These are phyloP conservation scores for Mayetiola destructor DNA, from an alignment of 2,888 invertebrate species.

Conservation along the genomic window DNA sequence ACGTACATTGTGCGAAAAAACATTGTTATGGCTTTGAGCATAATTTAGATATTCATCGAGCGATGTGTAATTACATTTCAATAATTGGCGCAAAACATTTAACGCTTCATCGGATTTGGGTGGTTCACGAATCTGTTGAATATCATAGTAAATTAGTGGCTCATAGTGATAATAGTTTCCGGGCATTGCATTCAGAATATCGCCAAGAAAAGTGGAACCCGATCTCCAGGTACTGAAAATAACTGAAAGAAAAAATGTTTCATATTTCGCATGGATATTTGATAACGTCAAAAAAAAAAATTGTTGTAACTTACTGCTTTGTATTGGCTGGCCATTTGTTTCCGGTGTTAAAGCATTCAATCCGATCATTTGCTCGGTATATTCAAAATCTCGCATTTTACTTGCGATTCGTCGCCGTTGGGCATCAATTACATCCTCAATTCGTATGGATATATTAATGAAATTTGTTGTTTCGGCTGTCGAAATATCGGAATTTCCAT, in stretches of 20 bases:
- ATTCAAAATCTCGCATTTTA: conserved; percentile 47
- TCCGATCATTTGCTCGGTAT: conserved; percentile 42
- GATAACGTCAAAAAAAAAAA: background rate
- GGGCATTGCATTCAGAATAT: conserved; percentile 67
- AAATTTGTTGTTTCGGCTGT: conserved; percentile 15
- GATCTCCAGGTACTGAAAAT: conserved; percentile 83
- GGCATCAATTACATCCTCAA: conserved; percentile 42
- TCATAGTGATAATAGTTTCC: conserved; percentile 85
- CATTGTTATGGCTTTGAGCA: conserved; percentile 60
- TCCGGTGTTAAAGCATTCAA: conserved; percentile 54
- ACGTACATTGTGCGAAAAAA: conserved; percentile 72
- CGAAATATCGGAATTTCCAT: background rate
- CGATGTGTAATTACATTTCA: conserved; percentile 60
- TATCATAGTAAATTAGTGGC: conserved; percentile 68
- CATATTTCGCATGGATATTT: background rate
- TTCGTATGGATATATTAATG: conserved; percentile 35
- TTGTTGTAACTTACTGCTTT: conserved; percentile 35
- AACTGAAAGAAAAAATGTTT: conserved; percentile 26
- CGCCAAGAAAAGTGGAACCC: conserved; percentile 80
- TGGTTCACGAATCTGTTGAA: conserved; percentile 63
- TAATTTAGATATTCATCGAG: conserved; percentile 63
- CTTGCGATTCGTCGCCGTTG: conserved; percentile 40
- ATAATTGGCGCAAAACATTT: conserved; percentile 50
- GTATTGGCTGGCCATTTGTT: conserved; percentile 53
- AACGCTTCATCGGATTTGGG: conserved; percentile 54